phyloP scores from a whole-genome alignment of 2,113 vertebrate genomes.

The Diadophis punctatus region DNA sequence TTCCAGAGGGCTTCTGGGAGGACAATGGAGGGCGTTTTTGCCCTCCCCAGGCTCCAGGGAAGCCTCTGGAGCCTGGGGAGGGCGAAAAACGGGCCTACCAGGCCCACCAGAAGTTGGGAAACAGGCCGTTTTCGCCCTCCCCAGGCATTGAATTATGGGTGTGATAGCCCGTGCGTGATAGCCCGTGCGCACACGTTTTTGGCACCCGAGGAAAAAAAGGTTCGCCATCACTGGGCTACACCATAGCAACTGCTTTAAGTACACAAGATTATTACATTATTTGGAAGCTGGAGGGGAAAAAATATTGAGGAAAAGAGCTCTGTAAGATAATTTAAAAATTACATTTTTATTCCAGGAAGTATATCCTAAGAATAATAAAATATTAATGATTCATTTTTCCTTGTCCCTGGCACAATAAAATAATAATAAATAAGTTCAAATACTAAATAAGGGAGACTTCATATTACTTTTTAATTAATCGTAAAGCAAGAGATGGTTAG shows the following conservation, averaged over 20 bases:
- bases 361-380: neutral
- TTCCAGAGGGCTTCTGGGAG: too few relatives aligned
- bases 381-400: neutral
- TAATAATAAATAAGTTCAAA: neutral
- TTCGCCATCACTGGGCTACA: too few relatives aligned
- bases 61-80: too few relatives aligned
- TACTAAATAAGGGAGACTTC: neutral
- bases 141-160: too few relatives aligned
- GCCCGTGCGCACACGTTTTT: too few relatives aligned
- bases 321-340: neutral
- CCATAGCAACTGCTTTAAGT: conserved; percentile 29
- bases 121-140: too few relatives aligned
- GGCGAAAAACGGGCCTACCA: too few relatives aligned
- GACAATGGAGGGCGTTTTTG: too few relatives aligned
- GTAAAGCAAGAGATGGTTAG: neutral
- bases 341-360: neutral
- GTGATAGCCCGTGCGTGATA: too few relatives aligned
- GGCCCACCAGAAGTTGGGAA: too few relatives aligned
- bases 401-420: neutral
- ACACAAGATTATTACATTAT: neutral
- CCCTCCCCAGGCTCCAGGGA: too few relatives aligned
- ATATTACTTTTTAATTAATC: neutral
- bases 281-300: neutral
- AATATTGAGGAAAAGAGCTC: neutral
- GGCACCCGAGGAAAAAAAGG: too few relatives aligned